phyloP scores from a whole-genome alignment of 1,140 invertebrate genomes.

The Galleria mellonella region DNA sequence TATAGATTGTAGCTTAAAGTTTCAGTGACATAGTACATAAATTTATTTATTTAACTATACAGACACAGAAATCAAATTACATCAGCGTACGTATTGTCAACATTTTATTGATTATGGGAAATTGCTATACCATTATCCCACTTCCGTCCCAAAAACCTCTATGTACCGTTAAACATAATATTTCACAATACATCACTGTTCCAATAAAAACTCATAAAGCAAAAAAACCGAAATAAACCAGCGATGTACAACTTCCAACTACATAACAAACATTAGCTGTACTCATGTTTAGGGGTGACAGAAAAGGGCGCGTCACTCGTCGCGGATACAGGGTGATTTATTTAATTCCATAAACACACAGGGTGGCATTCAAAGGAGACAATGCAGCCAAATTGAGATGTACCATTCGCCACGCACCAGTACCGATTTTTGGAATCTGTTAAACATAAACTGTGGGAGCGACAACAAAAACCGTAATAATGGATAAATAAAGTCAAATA shows the following conservation, averaged over 20 bases:
- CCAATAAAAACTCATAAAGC: not conserved
- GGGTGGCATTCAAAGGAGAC: constrained; percentile 23
- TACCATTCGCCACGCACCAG: constrained; percentile 42
- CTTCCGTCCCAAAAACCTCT: constrained; percentile 2
- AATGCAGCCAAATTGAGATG: constrained; percentile 53
- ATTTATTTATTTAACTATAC: no score
- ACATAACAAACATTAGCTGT: not conserved
- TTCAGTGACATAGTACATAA: no score
- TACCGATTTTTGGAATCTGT: no score
- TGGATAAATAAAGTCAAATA: constrained; percentile 35
- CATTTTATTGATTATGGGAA: no score
- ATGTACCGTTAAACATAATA: not conserved
- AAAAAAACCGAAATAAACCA: not conserved
- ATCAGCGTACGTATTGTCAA: no score
- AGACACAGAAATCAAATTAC: no score
- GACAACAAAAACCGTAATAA: constrained; percentile 25
- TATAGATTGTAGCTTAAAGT: no score
- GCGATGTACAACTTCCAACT: constrained; percentile 1
- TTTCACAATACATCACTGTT: constrained; percentile 2
- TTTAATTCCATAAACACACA: constrained; percentile 16
- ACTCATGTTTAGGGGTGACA: not conserved
- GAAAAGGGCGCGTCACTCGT: constrained; percentile 11
- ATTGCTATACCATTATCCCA: constrained; percentile 3
- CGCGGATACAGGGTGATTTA: constrained; percentile 31
- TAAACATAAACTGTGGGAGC: constrained; percentile 16